phyloP scores from a whole-genome alignment of 2,888 invertebrate species.

The Chloroclysta siterata region DNA sequence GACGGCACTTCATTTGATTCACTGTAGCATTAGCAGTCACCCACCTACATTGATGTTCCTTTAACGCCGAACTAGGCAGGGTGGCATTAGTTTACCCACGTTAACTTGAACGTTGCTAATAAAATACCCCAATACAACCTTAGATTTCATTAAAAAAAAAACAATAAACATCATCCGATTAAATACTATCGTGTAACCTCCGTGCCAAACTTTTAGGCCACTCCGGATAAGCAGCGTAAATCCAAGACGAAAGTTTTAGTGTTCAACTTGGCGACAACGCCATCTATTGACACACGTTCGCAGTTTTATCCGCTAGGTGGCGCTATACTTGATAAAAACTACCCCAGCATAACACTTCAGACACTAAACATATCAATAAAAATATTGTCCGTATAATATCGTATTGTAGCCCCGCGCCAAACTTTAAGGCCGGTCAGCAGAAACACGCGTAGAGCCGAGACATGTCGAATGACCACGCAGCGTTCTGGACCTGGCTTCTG shows the following conservation, averaged over 20 bases:
- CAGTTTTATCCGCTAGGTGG: neutral
- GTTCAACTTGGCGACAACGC: neutral
- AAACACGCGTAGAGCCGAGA: conserved; percentile 78
- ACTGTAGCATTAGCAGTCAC: neutral
- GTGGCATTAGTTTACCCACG: too few species aligned
- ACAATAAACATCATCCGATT: neutral
- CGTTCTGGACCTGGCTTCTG: conserved; percentile 64
- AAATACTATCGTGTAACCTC: neutral
- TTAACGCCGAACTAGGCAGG: neutral
- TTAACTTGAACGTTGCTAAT: too few species aligned
- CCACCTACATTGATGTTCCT: neutral
- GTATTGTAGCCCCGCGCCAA: neutral
- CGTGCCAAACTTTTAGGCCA: neutral
- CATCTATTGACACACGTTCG: neutral
- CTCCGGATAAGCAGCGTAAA: neutral
- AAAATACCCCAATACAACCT: too few species aligned
- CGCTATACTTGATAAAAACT: conserved; percentile 5
- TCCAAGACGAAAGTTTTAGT: neutral
- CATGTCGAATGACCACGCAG: conserved; percentile 70
- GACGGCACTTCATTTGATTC: neutral
- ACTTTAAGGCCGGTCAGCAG: conserved; percentile 52
- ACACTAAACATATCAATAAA: conserved; percentile 3
- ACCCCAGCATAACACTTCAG: neutral
- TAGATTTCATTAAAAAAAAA: neutral
- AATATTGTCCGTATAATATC: conserved; percentile 15